Evolutionary conservation across 2,888 invertebrate genomes (phyloP).

Genomic region (Tholera decimalis): DNA sequence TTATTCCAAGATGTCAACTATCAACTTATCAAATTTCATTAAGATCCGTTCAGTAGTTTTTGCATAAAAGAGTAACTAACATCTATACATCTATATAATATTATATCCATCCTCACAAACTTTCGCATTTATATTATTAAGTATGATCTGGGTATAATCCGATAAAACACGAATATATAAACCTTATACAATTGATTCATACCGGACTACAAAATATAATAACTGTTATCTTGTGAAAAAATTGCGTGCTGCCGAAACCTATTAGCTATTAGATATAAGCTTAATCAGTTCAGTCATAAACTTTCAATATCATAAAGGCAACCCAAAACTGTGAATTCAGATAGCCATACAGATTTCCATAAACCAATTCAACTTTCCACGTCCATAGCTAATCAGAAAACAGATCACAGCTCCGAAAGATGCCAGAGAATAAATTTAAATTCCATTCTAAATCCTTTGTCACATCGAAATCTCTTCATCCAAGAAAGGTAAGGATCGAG

Average conservation of each 20-base stretch:
- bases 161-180: neutral
- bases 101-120: no score
- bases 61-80: no score
- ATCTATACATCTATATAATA: no score
- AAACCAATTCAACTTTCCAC: neutral
- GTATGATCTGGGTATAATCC: neutral
- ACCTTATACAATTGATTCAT: neutral
- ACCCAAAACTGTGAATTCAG: neutral
- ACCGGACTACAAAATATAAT: neutral
- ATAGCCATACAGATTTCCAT: neutral
- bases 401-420: conserved; percentile 32
- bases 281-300: neutral
- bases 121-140: no score
- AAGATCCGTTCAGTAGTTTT: no score
- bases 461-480: conserved; percentile 66
- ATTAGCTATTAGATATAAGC: no score
- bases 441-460: conserved; percentile 61
- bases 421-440: conserved; percentile 58
- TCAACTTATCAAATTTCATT: no score
- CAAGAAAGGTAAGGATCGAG: conserved; percentile 64
- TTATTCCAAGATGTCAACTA: no score
- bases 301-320: neutral
- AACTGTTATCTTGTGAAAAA: neutral
- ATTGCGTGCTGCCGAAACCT: neutral
- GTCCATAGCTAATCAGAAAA: conserved; percentile 39